Base-by-base conservation (phyloP, 2,888 invertebrate genomes). In the Pegoplata infirma region DNA sequence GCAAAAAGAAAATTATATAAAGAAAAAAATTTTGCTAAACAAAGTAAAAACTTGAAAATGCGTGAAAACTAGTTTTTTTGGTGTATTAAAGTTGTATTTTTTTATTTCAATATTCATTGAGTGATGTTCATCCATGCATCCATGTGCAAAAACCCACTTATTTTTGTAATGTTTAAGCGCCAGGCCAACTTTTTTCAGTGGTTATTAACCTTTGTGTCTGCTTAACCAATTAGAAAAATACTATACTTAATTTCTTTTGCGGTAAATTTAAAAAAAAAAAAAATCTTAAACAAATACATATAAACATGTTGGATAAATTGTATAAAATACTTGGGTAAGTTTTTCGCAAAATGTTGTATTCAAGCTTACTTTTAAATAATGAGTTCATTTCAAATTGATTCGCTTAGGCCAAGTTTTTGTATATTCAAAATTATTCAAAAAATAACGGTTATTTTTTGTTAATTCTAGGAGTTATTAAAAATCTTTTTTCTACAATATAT, bases 181-280 rank as follows among this genome's bases (percentile, higher is more conserved):
- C 79, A 67, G 28, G 25, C 49, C 61, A 44, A 53, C 14, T 25
- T 16, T 25, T 19, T 36, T 25, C 44, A 53, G 5, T 79, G 79
- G 75, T 67, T 72, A 74, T 79, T 79, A 79, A 72, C 79, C 76
- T 72, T 66, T 40, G 17, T 40, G n/a, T 67, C 51, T 21, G 53
- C 17, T 49, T 67, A 49, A 44, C 53, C 55, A 75, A 71, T 72
- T 75, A 79, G 75, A 59, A 72, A 63, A 51, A 55, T 61, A 56
- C 14, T 72, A n/a, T n/a, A n/a, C n/a, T 51, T 55, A 25, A 72
- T 61, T 55, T 63, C 58, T 59, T 76, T 16, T 49, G 16, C 12
- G 28, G 40, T 53, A 56, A 14, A 28, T 5, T 17, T 10, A 14
- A 25, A n/a, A n/a, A n/a, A n/a, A n/a, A n/a, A 56, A 21, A 32